Evolutionary conservation across 1,140 invertebrate species (phyloP).

Genomic region (Nasonia vitripennis): DNA sequence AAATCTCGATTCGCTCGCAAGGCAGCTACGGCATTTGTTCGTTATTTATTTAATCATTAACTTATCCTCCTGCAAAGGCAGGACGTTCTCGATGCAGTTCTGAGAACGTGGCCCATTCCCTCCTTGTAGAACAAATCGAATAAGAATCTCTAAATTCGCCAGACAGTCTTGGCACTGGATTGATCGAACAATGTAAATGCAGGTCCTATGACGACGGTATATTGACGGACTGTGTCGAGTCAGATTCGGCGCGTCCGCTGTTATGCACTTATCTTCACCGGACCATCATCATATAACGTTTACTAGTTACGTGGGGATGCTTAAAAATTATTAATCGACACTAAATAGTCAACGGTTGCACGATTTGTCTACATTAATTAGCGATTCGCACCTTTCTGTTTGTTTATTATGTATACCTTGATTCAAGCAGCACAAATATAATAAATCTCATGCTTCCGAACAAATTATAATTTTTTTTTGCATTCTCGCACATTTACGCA

Average conservation of each 20-base stretch:
- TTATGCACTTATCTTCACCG: constrained; percentile 15
- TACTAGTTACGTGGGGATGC: constrained; percentile 13
- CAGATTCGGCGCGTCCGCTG: neutral
- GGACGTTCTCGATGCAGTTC: neutral
- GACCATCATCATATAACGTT: constrained; percentile 31
- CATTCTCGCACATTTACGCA: constrained; percentile 38
- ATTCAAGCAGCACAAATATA: constrained; percentile 36
- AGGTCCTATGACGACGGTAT: constrained; percentile 28
- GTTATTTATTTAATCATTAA: constrained; percentile 9
- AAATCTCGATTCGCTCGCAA: constrained; percentile 43
- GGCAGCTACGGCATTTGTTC: constrained; percentile 51
- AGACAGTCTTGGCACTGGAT: constrained; percentile 42
- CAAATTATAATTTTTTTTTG: neutral
- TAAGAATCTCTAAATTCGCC: constrained; percentile 34
- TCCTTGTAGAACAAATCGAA: constrained; percentile 34
- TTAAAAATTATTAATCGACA: constrained; percentile 39
- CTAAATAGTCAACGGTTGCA: constrained; percentile 27
- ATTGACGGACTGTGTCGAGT: neutral
- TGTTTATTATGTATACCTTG: constrained; percentile 25
- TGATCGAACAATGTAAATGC: constrained; percentile 43
- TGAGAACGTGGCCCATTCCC: constrained; percentile 28
- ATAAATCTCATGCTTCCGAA: constrained; percentile 9
- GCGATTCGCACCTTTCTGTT: constrained; percentile 47
- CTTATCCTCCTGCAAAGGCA: neutral
- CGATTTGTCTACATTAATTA: constrained; percentile 49